Base-by-base conservation (phyloP, 2,113 vertebrate species). In the Rafetus swinhoei region DNA sequence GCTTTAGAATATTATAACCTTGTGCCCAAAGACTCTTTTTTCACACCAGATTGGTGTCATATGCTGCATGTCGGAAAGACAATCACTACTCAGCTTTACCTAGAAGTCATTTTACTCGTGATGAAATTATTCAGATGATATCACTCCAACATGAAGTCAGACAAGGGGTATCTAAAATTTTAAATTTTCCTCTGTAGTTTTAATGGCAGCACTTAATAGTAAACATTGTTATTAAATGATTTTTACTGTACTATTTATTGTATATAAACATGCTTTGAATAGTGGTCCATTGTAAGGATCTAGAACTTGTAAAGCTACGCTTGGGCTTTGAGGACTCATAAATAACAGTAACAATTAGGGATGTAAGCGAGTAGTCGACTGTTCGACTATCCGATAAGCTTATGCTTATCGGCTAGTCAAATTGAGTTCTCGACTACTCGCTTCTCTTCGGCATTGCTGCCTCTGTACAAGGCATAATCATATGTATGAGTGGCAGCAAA, bases 301-400 rank as follows among this genome's bases (percentile, higher is more conserved):
- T 53, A 45, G 25, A 29, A 60, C 72, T 90, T 87, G 19, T 84
- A 80, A 82, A 95, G n/a, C 50, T 27, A 72, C 8, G 69, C 77
- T 95, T 15, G 0, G 77, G 54, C 25, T 89, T 93, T 86, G 59
- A 91, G n/a, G 27, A n/a, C 85, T 95, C 85, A 89, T 90, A 95
- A 93, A 16, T 22, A 87, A 69, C 35, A 22, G 50, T 81, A 90
- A 69, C 82, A 45, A 45, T 45, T 45, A 45, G 39, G 39, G 39
- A 45, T 45, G 39, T 45, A 45, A 45, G 5, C 39, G 39, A 45
- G 39, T 45, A 45, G 39, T 45, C 39, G 39, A 45, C 39, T 45
- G 39, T 45, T 45, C 39, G 39, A 45, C 39, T 45, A 45, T 45
- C 39, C 39, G 39, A 45, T 45, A 45, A 45, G 39, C 39, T 45